Conservation (phyloP, 2,888 invertebrate genomes). For the Epirrhoe tristata region DNA sequence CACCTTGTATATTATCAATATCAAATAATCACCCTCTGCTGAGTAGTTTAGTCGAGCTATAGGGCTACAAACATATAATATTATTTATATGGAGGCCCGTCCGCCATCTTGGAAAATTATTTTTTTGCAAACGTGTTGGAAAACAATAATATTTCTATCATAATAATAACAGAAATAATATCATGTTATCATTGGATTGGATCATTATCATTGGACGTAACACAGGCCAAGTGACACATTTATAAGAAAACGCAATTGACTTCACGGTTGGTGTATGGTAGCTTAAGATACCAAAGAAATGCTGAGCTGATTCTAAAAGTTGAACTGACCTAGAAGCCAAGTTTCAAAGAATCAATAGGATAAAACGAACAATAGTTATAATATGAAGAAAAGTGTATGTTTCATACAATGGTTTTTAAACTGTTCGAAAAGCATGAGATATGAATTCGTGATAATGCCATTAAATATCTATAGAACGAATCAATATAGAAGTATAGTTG, state of each 20-base stretch:
- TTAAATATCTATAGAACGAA: constrained; percentile 25
- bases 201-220: too few relatives aligned
- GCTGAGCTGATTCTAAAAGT: constrained; percentile 15
- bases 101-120: too few relatives aligned
- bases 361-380: constrained; percentile 23
- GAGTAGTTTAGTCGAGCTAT: too few relatives aligned
- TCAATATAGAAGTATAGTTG: neutral
- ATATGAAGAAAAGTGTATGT: constrained; percentile 13
- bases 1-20: neutral
- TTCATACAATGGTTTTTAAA: neutral
- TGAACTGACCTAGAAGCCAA: constrained; percentile 34
- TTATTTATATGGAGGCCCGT: too few relatives aligned
- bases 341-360: constrained; percentile 7
- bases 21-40: too few relatives aligned
- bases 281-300: constrained; percentile 39
- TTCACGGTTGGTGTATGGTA: constrained; percentile 20
- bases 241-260: constrained; percentile 27
- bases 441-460: constrained; percentile 29
- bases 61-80: too few relatives aligned
- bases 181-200: too few relatives aligned
- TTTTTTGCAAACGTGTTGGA: too few relatives aligned
- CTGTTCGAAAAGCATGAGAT: neutral
- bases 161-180: too few relatives aligned
- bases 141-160: too few relatives aligned
- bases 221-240: neutral